Evolutionary conservation across 2,888 invertebrate genomes (phyloP).

Genomic region (Eulithis prunata): DNA sequence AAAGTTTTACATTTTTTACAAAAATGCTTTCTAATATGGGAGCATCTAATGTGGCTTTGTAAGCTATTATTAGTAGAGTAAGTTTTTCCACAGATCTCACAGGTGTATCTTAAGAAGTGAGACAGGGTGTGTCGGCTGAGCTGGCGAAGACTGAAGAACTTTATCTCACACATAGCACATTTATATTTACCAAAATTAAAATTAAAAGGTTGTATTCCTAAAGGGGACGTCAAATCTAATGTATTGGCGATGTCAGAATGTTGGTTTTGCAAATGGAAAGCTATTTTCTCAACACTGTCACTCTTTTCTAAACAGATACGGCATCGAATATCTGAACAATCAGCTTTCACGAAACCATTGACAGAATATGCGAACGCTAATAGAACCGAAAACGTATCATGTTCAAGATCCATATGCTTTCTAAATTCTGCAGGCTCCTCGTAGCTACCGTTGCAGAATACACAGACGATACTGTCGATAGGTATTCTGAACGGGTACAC

Average conservation of each 20-base stretch:
- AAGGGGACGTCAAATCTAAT: conserved; percentile 29
- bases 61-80: conserved; percentile 46
- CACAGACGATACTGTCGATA: conserved; percentile 71
- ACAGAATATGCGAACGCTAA: conserved; percentile 68
- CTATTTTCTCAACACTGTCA: conserved; percentile 40
- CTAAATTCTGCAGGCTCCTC: conserved; percentile 64
- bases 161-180: conserved; percentile 49
- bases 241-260: conserved; percentile 30
- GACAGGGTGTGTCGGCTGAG: conserved; percentile 53
- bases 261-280: conserved; percentile 43
- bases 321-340: conserved; percentile 51
- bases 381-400: conserved; percentile 60
- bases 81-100: conserved; percentile 54
- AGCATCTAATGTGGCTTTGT: conserved; percentile 42
- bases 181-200: conserved; percentile 42
- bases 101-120: conserved; percentile 52
- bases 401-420: conserved; percentile 69
- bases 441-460: conserved; percentile 72
- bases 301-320: conserved; percentile 43
- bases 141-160: conserved; percentile 45
- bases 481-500: conserved; percentile 78
- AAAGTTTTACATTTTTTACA: conserved; percentile 44
- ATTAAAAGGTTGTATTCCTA: conserved; percentile 47
- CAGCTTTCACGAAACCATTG: conserved; percentile 63
- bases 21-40: conserved; percentile 30